phyloP scores from a whole-genome alignment of 2,888 invertebrate genomes.

The Drosophila rubida region DNA sequence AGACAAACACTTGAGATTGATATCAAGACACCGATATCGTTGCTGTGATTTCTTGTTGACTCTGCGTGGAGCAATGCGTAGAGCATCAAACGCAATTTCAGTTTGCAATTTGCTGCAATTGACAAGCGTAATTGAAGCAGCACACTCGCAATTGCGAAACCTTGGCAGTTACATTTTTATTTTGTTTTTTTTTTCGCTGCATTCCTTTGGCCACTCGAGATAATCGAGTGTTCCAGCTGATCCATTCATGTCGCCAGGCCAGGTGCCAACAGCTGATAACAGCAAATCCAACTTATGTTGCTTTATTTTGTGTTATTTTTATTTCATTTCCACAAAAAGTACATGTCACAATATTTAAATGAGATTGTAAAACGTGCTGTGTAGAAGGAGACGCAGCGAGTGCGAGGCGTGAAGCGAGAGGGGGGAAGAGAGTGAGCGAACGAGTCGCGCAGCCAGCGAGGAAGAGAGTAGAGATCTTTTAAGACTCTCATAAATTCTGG shows the following conservation, averaged over 20 bases:
- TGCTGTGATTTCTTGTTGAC: constrained; percentile 56
- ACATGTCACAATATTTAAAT: constrained; percentile 30
- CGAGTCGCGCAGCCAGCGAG: neutral
- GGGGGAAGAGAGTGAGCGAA: neutral
- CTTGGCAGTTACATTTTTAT: constrained; percentile 25
- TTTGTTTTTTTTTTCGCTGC: neutral
- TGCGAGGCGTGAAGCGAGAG: no score
- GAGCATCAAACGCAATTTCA: constrained; percentile 46
- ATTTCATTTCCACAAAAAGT: constrained; percentile 23
- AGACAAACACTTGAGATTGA: constrained; percentile 24
- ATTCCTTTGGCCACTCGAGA: neutral
- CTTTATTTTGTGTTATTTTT: constrained; percentile 9
- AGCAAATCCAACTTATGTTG: constrained; percentile 11
- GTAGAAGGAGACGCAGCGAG: neutral
- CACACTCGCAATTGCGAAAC: constrained; percentile 16
- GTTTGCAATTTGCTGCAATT: constrained; percentile 51
- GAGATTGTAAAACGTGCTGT: constrained; percentile 38
- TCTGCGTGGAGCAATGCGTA: constrained; percentile 62
- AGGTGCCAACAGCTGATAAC: constrained; percentile 34
- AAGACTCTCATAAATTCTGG: constrained; percentile 60
- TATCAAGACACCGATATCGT: constrained; percentile 3
- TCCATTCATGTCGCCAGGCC: constrained; percentile 18
- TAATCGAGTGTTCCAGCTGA: neutral
- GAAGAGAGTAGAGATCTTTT: constrained; percentile 5
- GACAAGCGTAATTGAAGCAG: constrained; percentile 51